These are phyloP conservation scores for Oligia fasciuncula DNA, from an alignment of 2,888 invertebrate genomes.

Conservation along the genomic window DNA sequence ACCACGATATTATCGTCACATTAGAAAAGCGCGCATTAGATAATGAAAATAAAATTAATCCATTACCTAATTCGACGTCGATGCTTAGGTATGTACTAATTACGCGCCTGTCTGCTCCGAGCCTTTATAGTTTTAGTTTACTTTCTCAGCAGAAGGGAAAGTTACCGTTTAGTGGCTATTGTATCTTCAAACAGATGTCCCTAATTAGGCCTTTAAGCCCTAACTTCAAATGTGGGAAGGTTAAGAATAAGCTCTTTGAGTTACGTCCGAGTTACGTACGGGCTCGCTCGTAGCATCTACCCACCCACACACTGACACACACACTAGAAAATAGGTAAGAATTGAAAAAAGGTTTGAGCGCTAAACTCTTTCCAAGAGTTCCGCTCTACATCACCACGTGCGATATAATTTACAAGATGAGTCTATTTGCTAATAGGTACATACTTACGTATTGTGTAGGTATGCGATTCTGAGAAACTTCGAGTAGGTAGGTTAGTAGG, in stretches of 20 bases:
- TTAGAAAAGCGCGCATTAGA: background rate
- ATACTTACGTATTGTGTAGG: too few relatives aligned
- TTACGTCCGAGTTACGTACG: slow-evolving; percentile 2
- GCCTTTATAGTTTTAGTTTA: too few relatives aligned
- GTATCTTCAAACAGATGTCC: slow-evolving; percentile 8
- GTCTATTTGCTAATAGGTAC: too few relatives aligned
- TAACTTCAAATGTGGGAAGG: slow-evolving; percentile 12
- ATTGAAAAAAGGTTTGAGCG: slow-evolving; percentile 29
- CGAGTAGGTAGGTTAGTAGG: too few relatives aligned
- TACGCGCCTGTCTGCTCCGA: too few relatives aligned
- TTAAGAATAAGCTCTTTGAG: slow-evolving; percentile 19
- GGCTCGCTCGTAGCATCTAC: background rate
- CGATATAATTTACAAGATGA: background rate
- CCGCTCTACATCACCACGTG: background rate
- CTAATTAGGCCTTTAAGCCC: slow-evolving; percentile 26
- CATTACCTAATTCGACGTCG: background rate
- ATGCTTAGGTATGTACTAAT: too few relatives aligned
- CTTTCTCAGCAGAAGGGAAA: background rate
- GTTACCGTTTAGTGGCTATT: background rate
- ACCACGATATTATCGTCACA: background rate
- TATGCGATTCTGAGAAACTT: too few relatives aligned
- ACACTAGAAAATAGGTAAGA: background rate
- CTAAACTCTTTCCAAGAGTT: slow-evolving; percentile 19
- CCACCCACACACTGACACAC: background rate
- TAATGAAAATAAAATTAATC: background rate